A percentile compares a stretch with the other conserved stretches of the same genome.
phyloP scores from a whole-genome alignment of 2,888 invertebrate genomes.

The Anoncus sp. region DNA sequence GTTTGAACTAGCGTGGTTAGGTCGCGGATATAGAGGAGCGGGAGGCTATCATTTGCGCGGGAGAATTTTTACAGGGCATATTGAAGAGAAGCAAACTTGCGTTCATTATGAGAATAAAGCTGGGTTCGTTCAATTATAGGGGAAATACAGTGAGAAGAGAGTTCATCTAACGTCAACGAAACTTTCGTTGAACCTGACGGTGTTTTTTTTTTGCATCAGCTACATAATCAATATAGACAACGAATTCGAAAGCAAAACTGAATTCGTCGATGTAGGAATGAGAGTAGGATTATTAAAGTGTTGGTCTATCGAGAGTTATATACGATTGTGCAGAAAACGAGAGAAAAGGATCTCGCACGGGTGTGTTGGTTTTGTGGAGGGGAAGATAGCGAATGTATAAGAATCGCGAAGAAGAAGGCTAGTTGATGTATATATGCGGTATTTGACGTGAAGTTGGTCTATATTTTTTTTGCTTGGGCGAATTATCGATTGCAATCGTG shows the following conservation, averaged over 20 bases:
- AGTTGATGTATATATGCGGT: slow-evolving; percentile 5
- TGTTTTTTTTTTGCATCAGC: not conserved
- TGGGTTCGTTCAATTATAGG: too few species aligned
- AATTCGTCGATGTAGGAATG: slow-evolving; percentile 4
- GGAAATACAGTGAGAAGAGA: too few species aligned
- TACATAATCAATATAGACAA: not conserved
- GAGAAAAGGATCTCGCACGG: slow-evolving; percentile 28
- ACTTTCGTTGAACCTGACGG: too few species aligned
- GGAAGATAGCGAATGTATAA: slow-evolving; percentile 25
- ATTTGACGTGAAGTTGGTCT: slow-evolving; percentile 4
- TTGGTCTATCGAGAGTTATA: slow-evolving; percentile 19
- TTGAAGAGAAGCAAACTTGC: too few species aligned
- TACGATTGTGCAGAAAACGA: slow-evolving; percentile 23
- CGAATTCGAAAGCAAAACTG: not conserved
- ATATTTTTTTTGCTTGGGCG: not conserved
- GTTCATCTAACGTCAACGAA: too few species aligned
- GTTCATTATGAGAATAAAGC: too few species aligned
- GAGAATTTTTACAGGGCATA: too few species aligned
- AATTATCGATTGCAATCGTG: not conserved
- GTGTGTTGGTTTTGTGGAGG: slow-evolving; percentile 17
- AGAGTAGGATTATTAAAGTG: slow-evolving; percentile 7
- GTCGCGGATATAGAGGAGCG: too few species aligned
- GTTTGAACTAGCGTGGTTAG: too few species aligned
- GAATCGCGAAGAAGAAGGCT: slow-evolving; percentile 15
- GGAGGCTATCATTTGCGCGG: too few species aligned